phyloP scores from a whole-genome alignment of 2,113 vertebrate genomes.

The Xiphorhynchus elegans region DNA sequence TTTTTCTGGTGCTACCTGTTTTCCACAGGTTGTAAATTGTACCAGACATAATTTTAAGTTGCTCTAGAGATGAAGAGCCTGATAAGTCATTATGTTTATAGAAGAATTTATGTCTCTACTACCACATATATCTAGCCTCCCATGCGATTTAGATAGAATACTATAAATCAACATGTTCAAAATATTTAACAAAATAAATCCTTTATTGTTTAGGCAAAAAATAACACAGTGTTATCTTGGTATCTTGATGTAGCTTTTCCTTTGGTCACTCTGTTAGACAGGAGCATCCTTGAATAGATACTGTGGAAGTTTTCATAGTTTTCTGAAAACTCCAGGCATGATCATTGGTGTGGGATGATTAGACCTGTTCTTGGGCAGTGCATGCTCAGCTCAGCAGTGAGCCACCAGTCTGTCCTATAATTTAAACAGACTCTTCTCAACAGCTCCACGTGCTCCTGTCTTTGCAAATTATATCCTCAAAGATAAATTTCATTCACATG shows the following conservation, averaged over 20 bases:
- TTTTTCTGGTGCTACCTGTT: background rate
- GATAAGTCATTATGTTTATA: background rate
- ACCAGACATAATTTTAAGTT: constrained; percentile 1
- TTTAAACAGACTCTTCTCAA: background rate
- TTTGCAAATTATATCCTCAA: background rate
- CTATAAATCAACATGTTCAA: background rate
- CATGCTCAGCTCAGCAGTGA: background rate
- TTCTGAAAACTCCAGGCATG: background rate
- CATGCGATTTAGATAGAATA: background rate
- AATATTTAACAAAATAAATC: background rate
- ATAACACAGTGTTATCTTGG: background rate
- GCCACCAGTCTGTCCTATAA: background rate
- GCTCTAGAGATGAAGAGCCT: background rate
- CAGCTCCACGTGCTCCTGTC: background rate
- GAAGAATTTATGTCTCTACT: constrained; percentile 7
- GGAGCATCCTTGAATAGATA: background rate
- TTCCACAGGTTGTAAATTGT: background rate
- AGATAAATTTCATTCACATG: background rate
- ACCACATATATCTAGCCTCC: background rate
- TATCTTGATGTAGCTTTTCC: background rate
- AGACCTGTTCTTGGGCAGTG: background rate
- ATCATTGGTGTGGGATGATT: background rate
- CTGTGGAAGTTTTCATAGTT: background rate
- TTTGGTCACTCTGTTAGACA: background rate
- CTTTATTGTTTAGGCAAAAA: background rate